phyloP scores from a whole-genome alignment of 2,113 vertebrate species.

The Nannospalax galili region DNA sequence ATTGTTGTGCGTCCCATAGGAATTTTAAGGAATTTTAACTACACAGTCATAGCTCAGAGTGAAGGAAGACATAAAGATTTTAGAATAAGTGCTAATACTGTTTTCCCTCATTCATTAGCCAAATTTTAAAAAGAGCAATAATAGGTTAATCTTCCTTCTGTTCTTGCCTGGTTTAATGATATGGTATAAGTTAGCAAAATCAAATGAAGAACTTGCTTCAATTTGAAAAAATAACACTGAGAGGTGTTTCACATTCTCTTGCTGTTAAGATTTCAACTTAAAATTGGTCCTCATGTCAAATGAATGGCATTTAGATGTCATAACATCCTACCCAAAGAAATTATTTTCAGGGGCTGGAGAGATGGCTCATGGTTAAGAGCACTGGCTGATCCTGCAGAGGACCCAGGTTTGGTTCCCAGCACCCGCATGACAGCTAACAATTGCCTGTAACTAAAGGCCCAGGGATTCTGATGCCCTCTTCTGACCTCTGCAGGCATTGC shows the following conservation, averaged over 20 bases:
- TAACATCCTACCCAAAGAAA: neutral
- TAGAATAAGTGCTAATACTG: neutral
- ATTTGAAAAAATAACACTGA: neutral
- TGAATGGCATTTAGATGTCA: constrained; percentile 17
- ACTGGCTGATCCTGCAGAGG: too few relatives aligned
- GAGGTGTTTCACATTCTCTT: neutral
- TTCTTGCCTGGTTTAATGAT: neutral
- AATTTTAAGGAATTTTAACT: too few relatives aligned
- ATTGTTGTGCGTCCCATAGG: too few relatives aligned
- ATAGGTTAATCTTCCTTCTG: neutral
- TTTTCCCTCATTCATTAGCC: constrained; percentile 7
- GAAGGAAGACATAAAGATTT: neutral
- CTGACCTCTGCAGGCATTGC: too few relatives aligned
- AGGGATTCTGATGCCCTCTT: too few relatives aligned
- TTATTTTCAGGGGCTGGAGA: too few relatives aligned
- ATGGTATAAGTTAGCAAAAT: constrained; percentile 10
- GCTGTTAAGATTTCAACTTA: constrained; percentile 14
- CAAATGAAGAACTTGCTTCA: neutral
- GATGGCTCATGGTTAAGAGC: too few relatives aligned
- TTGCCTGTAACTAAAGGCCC: too few relatives aligned
- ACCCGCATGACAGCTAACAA: too few relatives aligned
- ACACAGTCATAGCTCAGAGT: neutral
- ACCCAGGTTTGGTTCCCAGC: too few relatives aligned
- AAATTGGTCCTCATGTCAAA: constrained; percentile 47
- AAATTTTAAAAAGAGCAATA: neutral